Evolutionary conservation across 2,888 invertebrate genomes (phyloP), one percentile per base, ranked within the genome.

Genomic region (Hofmannophila pseudospretella): DNA sequence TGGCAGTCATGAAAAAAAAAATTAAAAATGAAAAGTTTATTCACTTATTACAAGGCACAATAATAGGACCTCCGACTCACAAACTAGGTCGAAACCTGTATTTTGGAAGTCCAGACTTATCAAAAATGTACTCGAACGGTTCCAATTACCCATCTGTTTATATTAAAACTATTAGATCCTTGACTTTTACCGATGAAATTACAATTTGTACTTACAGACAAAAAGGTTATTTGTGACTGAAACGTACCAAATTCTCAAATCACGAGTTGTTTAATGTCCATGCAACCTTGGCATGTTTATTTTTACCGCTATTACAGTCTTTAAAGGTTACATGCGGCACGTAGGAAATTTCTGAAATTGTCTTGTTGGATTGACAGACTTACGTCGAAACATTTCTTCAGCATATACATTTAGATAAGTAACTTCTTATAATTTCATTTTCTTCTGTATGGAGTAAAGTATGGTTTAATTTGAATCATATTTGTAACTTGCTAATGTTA

Each of bases 241-340:
- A 68, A 63, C 61, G 56, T 62, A 58, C 59, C 55, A 59, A 76
- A 71, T 56, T 62, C 53, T 44, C 42, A 38, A 65, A 67, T 76
- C 79, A 79, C 79, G 76, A 78, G 41, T 51, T 47, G 58, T 58
- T 61, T 62, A 68, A 67, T 64, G 53, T 64, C 53, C 46, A 31
- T 31, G 25, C 36, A 36, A 36, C 25, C 30, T 30, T 30, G 22
- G 22, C 13, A 7, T 10, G 27, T 12, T 30, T 25, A 30, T 36
- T 36, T 36, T 30, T 25, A 11, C 7, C 10, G 23, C 13, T 23
- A 32, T 32, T 32, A 32, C 29, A n/a, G 23, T 23, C 13, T 5
- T 16, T 9, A 30, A 30, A 32, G 9, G 22, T 25, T 23, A 10
- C 11, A 23, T 23, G 20, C 7, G 32, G 32, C 23, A 12, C 4